Conservation (phyloP, 1,140 invertebrate genomes). For the Drosophila prosaltans region DNA sequence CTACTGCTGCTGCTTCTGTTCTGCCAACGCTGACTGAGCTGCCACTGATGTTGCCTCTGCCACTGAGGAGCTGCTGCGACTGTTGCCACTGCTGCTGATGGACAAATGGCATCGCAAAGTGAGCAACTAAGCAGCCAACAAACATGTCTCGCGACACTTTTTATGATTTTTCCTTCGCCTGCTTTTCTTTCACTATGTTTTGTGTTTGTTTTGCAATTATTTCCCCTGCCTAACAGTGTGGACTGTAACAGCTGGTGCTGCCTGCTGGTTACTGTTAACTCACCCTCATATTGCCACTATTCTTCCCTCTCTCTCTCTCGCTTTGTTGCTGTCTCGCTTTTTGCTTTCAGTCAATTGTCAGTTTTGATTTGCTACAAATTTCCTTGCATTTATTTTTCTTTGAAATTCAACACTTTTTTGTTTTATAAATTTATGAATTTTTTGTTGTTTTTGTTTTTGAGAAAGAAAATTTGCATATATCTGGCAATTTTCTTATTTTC, state of each 20-base stretch:
- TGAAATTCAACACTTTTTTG: conserved; percentile 61
- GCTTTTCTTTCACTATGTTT: conserved; percentile 15
- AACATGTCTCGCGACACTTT: conserved; percentile 51
- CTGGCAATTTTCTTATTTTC: conserved; percentile 19
- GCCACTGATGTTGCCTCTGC: conserved; percentile 21
- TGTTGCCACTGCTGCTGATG: conserved; percentile 44
- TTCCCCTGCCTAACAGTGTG: conserved; percentile 51
- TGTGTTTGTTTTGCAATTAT: conserved; percentile 72
- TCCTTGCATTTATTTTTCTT: conserved; percentile 45
- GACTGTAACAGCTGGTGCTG: conserved; percentile 29
- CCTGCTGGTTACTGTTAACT: conserved; percentile 28
- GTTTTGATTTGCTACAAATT: conserved; percentile 24
- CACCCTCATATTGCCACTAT: conserved; percentile 2
- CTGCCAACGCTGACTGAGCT: conserved; percentile 8
- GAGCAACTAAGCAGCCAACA: conserved; percentile 59
- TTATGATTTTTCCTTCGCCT: conserved; percentile 58
- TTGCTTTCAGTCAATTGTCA: conserved; percentile 31
- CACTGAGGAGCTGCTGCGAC: conserved; percentile 18
- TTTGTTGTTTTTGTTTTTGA: neutral
- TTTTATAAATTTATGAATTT: conserved; percentile 12
- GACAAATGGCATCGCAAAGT: conserved; percentile 55
- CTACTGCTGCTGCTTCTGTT: conserved; percentile 25
- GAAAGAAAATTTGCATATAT: conserved; percentile 41
- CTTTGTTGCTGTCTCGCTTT: conserved; percentile 8
- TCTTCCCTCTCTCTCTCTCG: neutral